A percentile compares a stretch with the other conserved stretches of the same genome.
phyloP scores from a whole-genome alignment of 1,140 invertebrate species.

The Lepidurus arcticus region DNA sequence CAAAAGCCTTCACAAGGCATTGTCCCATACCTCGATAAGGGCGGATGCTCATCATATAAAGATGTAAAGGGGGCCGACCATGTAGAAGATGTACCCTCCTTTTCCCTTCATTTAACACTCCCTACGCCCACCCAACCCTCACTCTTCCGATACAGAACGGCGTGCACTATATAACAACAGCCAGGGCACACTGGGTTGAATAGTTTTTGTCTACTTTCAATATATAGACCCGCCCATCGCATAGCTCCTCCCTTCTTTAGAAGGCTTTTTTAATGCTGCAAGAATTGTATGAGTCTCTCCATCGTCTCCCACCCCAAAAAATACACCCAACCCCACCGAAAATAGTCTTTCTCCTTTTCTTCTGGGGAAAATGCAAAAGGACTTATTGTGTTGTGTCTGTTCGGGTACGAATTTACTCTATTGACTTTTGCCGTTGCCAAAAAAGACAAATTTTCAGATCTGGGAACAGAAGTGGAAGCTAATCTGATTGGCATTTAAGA shows the following conservation, averaged over 20 bases:
- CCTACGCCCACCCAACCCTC: not conserved
- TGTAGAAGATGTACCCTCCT: slow-evolving; percentile 18
- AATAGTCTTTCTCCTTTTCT: not conserved
- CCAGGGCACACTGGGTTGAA: not conserved
- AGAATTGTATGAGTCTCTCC: not conserved
- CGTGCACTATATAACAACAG: not conserved
- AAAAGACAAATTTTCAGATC: not conserved
- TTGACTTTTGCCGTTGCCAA: not conserved
- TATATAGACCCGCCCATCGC: not conserved
- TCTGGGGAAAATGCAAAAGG: not conserved
- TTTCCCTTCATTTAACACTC: slow-evolving; percentile 19
- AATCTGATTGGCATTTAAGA: not conserved
- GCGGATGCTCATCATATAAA: slow-evolving; percentile 19
- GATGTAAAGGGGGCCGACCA: slow-evolving; percentile 20
- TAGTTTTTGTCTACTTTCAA: slow-evolving; percentile 1
- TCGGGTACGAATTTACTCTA: too few species aligned
- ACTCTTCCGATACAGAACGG: slow-evolving; percentile 8
- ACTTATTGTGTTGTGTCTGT: not conserved
- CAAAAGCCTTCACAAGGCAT: not conserved
- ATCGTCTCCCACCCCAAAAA: not conserved
- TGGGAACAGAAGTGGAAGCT: not conserved
- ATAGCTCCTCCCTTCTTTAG: slow-evolving; percentile 8
- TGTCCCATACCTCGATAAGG: slow-evolving; percentile 21
- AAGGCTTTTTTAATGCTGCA: not conserved
- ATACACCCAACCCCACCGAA: not conserved